A percentile compares a stretch with the other conserved stretches of the same genome.
phyloP scores from a whole-genome alignment of 2,113 vertebrate species.

The Rattus norvegicus region DNA sequence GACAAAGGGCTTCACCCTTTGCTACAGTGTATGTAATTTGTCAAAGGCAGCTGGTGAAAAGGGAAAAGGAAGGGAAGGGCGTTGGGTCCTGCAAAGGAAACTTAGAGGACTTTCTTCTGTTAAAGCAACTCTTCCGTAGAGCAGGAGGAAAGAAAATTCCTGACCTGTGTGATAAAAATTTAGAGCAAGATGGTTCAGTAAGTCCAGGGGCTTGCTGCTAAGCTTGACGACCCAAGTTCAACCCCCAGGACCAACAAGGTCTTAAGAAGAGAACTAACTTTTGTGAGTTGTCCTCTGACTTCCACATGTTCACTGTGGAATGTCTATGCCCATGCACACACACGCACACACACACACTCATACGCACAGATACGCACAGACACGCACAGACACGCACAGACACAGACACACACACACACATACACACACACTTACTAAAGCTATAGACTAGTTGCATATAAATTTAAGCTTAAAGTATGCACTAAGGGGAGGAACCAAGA shows the following conservation, averaged over 20 bases:
- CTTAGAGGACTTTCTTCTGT: neutral
- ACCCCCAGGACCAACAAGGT: neutral
- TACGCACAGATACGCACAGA: neutral
- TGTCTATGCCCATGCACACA: neutral
- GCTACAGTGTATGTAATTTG: conserved; percentile 42
- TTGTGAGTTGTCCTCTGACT: neutral
- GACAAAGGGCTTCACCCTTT: conserved; percentile 60
- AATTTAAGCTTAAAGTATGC: neutral
- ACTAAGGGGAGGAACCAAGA: neutral
- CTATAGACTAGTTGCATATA: neutral
- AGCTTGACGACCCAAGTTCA: too few species aligned
- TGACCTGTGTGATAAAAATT: neutral
- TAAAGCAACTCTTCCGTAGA: neutral
- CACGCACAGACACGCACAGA: neutral
- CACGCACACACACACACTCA: too few species aligned
- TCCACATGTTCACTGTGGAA: neutral
- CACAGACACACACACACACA: neutral
- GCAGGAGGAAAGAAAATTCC: neutral
- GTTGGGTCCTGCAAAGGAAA: neutral
- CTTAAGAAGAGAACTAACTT: neutral
- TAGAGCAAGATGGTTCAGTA: neutral
- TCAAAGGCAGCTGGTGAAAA: conserved; percentile 60
- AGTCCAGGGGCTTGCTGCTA: neutral
- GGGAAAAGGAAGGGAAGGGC: neutral
- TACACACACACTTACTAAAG: neutral